phyloP scores from a whole-genome alignment of 2,888 invertebrate genomes.

The Lingula anatina region DNA sequence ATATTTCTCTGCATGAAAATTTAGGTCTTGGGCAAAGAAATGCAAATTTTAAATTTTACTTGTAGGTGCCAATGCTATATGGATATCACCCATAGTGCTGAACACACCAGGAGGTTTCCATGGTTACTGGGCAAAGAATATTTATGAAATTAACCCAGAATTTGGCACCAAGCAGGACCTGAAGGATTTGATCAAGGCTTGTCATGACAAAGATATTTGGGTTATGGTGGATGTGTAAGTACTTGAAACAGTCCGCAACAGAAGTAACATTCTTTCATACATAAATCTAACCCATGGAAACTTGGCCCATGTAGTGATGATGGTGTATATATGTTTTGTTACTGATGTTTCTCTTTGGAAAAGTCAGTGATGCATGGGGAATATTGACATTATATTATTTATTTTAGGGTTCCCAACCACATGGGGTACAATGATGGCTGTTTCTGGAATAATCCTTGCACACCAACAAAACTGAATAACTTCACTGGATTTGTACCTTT shows the following conservation, averaged over 20 bases:
- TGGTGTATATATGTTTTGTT: too few relatives aligned
- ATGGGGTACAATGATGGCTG: constrained; percentile 16
- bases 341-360: too few relatives aligned
- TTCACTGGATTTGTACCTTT: constrained; percentile 19
- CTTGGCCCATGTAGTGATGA: too few relatives aligned
- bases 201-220: constrained; percentile 23
- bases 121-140: constrained; percentile 24
- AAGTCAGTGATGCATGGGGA: too few relatives aligned
- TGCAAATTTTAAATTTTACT: too few relatives aligned
- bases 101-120: constrained; percentile 21
- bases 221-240: constrained; percentile 23
- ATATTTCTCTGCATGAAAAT: too few relatives aligned
- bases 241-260: too few relatives aligned
- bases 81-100: constrained; percentile 23
- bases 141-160: constrained; percentile 15
- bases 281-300: too few relatives aligned
- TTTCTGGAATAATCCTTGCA: constrained; percentile 3
- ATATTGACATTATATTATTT: not conserved
- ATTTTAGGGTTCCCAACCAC: constrained; percentile 24
- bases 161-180: constrained; percentile 20
- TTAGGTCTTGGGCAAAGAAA: too few relatives aligned
- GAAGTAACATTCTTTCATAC: too few relatives aligned
- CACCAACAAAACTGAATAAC: constrained; percentile 7
- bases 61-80: constrained; percentile 22
- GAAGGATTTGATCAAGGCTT: constrained; percentile 13